Conservation (phyloP, 2,113 vertebrate species). For the Nothocercus nigrocapillus region DNA sequence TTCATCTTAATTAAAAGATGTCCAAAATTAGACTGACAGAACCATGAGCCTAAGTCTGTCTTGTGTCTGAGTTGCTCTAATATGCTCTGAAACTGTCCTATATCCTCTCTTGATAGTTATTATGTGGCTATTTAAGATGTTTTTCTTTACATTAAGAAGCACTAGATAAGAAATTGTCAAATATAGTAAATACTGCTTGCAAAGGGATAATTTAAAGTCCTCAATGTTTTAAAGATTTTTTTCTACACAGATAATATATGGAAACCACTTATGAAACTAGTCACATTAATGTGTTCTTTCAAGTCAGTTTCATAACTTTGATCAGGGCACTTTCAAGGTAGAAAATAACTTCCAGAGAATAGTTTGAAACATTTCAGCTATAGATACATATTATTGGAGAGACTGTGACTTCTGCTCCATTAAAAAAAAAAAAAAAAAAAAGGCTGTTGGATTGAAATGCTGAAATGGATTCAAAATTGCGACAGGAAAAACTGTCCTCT, state of each 20-base stretch:
- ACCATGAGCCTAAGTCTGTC: not conserved
- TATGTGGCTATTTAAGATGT: not conserved
- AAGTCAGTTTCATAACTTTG: not conserved
- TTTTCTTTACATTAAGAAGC: not conserved
- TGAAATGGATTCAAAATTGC: not conserved
- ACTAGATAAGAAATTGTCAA: not conserved
- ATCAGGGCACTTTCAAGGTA: not conserved
- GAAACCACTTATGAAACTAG: not conserved
- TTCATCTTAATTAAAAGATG: slow-evolving; percentile 41
- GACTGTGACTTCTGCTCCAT: not conserved
- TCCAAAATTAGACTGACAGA: slow-evolving; percentile 36
- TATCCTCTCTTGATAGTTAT: not conserved
- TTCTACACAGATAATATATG: not conserved
- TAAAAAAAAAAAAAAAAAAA: not conserved
- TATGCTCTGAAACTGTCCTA: not conserved
- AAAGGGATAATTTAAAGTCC: not conserved
- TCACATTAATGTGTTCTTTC: not conserved
- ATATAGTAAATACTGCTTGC: not conserved
- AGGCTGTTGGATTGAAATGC: not conserved
- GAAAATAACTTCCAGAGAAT: not conserved
- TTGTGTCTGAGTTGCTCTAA: not conserved
- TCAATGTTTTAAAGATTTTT: not conserved
- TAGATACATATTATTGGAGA: not conserved
- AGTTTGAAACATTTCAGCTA: not conserved
- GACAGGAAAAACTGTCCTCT: not conserved